Conservation (phyloP, 2,888 invertebrate species). For the Netelia inedita region DNA sequence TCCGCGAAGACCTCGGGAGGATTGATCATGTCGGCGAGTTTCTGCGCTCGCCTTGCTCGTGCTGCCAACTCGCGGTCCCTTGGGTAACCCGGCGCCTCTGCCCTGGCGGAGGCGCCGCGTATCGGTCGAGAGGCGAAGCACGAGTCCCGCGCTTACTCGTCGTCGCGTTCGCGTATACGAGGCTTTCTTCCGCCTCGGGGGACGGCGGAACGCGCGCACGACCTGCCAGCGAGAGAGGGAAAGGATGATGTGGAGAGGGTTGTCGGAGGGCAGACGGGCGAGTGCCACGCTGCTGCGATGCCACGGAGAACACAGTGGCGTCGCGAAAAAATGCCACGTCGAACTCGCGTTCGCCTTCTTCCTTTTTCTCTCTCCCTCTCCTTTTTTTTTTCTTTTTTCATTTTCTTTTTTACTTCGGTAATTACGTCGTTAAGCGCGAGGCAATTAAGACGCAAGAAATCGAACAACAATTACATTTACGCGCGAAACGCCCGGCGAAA, state of each 20-base stretch:
- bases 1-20: constrained; percentile 49
- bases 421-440: constrained; percentile 83
- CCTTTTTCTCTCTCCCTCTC: constrained; percentile 42
- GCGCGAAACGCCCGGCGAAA: constrained; percentile 68
- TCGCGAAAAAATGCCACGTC: not conserved
- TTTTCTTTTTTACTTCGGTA: constrained; percentile 79
- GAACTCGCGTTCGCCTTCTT: not conserved
- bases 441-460: constrained; percentile 84
- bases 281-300: not conserved
- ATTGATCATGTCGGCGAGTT: constrained; percentile 44
- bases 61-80: constrained; percentile 82
- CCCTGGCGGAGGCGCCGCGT: constrained; percentile 69
- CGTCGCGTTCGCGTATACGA: constrained; percentile 34
- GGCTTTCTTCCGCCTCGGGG: constrained; percentile 61
- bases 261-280: constrained; percentile 10
- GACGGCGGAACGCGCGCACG: constrained; percentile 60
- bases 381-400: constrained; percentile 6
- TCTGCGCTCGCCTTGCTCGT: constrained; percentile 79
- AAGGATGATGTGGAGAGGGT: not conserved
- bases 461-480: constrained; percentile 83
- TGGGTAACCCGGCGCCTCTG: constrained; percentile 64
- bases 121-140: constrained; percentile 61
- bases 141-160: constrained; percentile 50
- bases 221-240: constrained; percentile 31
- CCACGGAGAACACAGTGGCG: not conserved